phyloP scores from a whole-genome alignment of 1,140 invertebrate species.

The Lepidurus arcticus region DNA sequence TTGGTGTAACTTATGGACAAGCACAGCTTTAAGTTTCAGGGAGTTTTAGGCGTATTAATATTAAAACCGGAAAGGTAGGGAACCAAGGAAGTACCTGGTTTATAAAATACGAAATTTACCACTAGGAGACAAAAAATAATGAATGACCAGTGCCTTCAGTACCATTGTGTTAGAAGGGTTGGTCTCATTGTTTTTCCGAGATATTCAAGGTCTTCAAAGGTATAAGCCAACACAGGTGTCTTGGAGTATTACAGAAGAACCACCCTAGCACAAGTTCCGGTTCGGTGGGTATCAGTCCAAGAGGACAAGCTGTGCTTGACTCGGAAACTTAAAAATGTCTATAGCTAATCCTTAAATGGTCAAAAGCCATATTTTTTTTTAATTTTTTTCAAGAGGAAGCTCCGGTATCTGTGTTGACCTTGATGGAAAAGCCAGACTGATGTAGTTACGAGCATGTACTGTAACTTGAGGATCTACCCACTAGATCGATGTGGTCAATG shows the following conservation, averaged over 20 bases:
- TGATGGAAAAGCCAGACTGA: not conserved
- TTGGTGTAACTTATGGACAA: too few relatives aligned
- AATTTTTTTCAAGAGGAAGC: not conserved
- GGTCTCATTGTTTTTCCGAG: not conserved
- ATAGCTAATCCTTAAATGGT: not conserved
- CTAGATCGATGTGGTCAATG: too few relatives aligned
- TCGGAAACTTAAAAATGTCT: slow-evolving; percentile 9
- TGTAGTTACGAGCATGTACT: not conserved
- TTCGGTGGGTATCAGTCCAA: not conserved
- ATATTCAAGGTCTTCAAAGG: not conserved
- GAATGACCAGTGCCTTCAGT: not conserved
- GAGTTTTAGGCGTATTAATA: too few relatives aligned
- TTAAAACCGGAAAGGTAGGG: too few relatives aligned
- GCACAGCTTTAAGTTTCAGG: too few relatives aligned
- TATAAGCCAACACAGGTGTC: not conserved
- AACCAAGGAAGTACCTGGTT: too few relatives aligned
- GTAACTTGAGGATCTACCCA: not conserved
- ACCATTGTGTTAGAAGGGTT: not conserved
- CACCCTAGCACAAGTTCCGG: not conserved
- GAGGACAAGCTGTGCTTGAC: not conserved
- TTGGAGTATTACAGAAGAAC: not conserved
- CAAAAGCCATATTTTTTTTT: not conserved
- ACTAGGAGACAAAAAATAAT: not conserved
- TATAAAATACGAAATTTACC: too few relatives aligned
- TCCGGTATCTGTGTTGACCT: not conserved